These are phyloP conservation scores for Cryptotermes secundus DNA, from an alignment of 1,140 invertebrate genomes.

Conservation along the genomic window DNA sequence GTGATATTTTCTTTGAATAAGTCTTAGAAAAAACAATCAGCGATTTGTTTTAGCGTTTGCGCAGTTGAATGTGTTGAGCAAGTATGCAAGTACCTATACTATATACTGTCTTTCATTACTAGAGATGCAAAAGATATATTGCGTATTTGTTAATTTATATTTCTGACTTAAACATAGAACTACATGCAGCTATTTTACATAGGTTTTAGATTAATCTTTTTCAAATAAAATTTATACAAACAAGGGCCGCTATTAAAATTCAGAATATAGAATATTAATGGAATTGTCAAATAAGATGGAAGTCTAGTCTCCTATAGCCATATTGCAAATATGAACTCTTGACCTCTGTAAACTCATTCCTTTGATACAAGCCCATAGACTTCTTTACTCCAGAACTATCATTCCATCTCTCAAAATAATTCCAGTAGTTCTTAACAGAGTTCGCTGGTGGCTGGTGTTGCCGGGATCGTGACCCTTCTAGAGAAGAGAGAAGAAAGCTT, in stretches of 20 bases:
- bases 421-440: neutral
- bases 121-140: too few relatives aligned
- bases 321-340: neutral
- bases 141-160: too few relatives aligned
- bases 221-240: neutral
- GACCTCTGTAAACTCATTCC: neutral
- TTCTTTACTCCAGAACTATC: too few relatives aligned
- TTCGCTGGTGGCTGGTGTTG: neutral
- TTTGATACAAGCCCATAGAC: neutral
- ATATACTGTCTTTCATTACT: too few relatives aligned
- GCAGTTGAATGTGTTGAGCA: too few relatives aligned
- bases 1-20: too few relatives aligned
- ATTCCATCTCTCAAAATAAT: neutral
- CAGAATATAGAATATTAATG: neutral
- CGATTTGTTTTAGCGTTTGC: too few relatives aligned
- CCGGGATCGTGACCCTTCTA: too few relatives aligned
- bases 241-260: neutral
- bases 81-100: too few relatives aligned
- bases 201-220: neutral
- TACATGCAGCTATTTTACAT: too few relatives aligned
- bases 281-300: neutral
- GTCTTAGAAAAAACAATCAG: too few relatives aligned
- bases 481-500: neutral
- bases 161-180: too few relatives aligned
- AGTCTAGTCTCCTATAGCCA: neutral